Evolutionary conservation across 2,888 invertebrate species (phyloP).

Genomic region (Drosophila bunnanda): DNA sequence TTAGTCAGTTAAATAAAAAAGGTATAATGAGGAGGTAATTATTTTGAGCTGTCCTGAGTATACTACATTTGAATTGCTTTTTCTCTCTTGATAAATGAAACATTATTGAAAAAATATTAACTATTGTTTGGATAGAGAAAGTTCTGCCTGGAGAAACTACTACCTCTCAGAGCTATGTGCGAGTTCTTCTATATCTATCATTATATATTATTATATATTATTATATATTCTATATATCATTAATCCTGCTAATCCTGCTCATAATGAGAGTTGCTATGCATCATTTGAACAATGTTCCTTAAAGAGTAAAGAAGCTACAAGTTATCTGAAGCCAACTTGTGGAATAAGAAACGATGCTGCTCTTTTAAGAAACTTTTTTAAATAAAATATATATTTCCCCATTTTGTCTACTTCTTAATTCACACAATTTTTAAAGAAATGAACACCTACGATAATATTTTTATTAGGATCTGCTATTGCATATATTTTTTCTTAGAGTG

Average conservation of each 20-base stretch:
- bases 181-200: background rate
- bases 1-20: background rate
- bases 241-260: background rate
- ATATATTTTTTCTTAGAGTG: slow-evolving; percentile 7
- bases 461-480: no score
- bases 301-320: background rate
- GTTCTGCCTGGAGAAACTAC: no score
- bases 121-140: background rate
- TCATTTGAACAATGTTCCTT: background rate
- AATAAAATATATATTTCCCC: background rate
- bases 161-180: background rate
- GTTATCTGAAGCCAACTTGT: background rate
- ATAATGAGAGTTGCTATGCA: background rate
- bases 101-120: background rate
- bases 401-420: background rate
- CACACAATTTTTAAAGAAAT: no score
- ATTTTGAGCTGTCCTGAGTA: no score
- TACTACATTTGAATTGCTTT: background rate
- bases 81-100: background rate
- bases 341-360: background rate
- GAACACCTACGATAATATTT: no score
- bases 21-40: no score
- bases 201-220: no score
- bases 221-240: no score
- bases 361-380: background rate